A percentile compares a stretch with the other conserved stretches of the same genome.
Conservation (phyloP, 2,113 vertebrate genomes). For the human region GRCh38 chr2:179864001-179864500, state of each 20-base stretch:
- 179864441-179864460: background rate
- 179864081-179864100: no score
- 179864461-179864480: background rate
- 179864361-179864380: background rate
- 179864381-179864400: background rate
- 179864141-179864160: background rate
- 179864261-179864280: no score
- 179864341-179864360: background rate
- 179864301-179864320: background rate
- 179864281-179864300: background rate
- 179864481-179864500: background rate
- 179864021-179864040: no score
- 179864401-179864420: conserved; percentile 28
- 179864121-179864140: background rate
- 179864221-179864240: background rate
- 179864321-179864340: background rate
- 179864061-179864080: no score
- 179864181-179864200: background rate
- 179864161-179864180: background rate
- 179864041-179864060: no score
- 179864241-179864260: background rate
- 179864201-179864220: background rate
- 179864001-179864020: no score
- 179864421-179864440: background rate
- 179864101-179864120: background rate